Evolutionary conservation across 1,140 invertebrate species (phyloP), one percentile per base, ranked within the genome.

Genomic region (Papilio polyxenes): DNA sequence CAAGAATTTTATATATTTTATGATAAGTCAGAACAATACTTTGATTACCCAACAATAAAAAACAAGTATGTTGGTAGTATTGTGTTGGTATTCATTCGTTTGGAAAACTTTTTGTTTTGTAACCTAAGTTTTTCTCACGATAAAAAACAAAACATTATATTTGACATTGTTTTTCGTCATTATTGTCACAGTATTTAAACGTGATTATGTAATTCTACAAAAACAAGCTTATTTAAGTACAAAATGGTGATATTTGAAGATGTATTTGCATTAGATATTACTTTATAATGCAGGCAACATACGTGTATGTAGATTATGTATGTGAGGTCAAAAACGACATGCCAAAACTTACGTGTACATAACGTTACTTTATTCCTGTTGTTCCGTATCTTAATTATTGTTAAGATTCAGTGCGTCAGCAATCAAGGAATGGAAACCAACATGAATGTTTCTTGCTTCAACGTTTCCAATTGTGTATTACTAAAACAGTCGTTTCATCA

Each of bases 101-200:
- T 72, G 65, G 31, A 37, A 72, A 17, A 72, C 62, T 65, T 37
- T 72, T 72, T 72, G 65, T 72, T 72, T 72, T 13, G 31, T 40
- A 56, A 56, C 17, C 40, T 56, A 72, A 31, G 10, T 23, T 65
- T 72, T 72, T 72, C 65, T 72, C 65, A 72, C 40, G 13, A 31
- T 72, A 72, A 72, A 65, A 65, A 72, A 72, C 65, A 40, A 72
- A 72, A 31, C 65, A 69, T 69, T 72, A 40, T 72, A 37, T 72
- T 72, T 72, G 65, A 72, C 65, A 37, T 40, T 72, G 65, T 37
- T 72, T 37, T 37, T 37, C 31, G 10, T 5, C 65, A 17, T 72
- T 40, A 13, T 72, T 37, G 65, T 72, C 31, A 62, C 59, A 72
- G 65, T 72, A 9, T 37, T 72, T 37, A 5, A 37, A 62, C 9